A percentile compares a stretch with the other conserved stretches of the same genome.
These are phyloP conservation scores for Nyctibius grandis DNA, from an alignment of 2,797 vertebrate genomes.

Conservation along the genomic window DNA sequence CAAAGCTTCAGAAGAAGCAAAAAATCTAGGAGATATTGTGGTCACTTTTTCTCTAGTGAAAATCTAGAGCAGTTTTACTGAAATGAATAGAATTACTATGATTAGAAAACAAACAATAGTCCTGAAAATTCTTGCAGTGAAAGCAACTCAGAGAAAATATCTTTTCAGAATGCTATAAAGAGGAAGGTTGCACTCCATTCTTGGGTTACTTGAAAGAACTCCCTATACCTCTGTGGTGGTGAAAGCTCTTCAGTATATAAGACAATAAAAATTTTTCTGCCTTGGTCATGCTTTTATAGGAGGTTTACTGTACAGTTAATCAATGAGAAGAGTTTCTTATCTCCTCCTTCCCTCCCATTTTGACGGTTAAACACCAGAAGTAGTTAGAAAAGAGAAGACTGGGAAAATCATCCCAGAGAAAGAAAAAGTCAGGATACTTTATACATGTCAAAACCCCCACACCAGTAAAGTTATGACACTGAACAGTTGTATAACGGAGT, in stretches of 20 bases:
- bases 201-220: not conserved
- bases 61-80: not conserved
- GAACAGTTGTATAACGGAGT: not conserved
- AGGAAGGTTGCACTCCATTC: not conserved
- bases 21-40: not conserved
- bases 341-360: fast-evolving
- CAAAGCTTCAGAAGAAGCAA: not conserved
- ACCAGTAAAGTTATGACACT: not conserved
- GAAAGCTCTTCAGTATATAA: not conserved
- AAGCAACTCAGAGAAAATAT: not conserved
- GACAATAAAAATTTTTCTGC: not conserved
- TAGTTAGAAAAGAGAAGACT: not conserved
- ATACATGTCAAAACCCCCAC: not conserved
- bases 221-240: not conserved
- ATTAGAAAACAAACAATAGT: not conserved
- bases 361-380: not conserved
- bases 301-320: not conserved
- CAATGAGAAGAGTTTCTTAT: not conserved
- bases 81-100: not conserved
- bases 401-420: not conserved
- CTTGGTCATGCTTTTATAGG: not conserved
- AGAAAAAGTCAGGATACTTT: not conserved
- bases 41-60: not conserved
- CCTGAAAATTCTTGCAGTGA: not conserved
- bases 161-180: not conserved